Evolutionary conservation across 2,888 invertebrate species (phyloP).

Genomic region (Bruchidius siliquastri): DNA sequence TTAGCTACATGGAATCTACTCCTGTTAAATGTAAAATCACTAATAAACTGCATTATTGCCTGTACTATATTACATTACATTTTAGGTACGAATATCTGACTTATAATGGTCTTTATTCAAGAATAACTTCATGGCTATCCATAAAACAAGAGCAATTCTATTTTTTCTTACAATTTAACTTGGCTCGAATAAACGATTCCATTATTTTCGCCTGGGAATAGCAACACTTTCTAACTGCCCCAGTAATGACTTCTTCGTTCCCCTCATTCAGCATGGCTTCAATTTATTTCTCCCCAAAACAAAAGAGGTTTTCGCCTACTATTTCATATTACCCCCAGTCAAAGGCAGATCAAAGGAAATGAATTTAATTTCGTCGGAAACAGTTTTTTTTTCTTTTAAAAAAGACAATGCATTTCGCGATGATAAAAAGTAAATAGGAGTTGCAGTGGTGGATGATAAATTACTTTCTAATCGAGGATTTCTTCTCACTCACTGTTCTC

Average conservation of each 20-base stretch:
- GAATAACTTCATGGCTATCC: no score
- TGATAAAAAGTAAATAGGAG: neutral
- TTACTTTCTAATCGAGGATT: neutral
- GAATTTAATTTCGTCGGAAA: neutral
- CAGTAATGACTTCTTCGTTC: neutral
- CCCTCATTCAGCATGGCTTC: neutral
- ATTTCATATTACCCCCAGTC: neutral
- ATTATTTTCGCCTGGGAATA: neutral
- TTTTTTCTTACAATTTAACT: neutral
- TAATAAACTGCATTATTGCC: no score
- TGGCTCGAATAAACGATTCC: neutral
- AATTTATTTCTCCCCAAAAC: neutral
- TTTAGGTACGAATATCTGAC: no score
- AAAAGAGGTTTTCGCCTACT: neutral
- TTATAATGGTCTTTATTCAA: no score
- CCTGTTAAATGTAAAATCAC: no score
- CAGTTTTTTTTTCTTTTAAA: neutral
- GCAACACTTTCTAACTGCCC: neutral
- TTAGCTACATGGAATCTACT: no score
- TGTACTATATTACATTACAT: no score
- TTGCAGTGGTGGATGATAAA: neutral
- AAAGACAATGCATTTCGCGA: neutral
- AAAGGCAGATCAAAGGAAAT: neutral
- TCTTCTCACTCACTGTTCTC: neutral
- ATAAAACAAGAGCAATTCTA: neutral